Conservation (phyloP, 2,888 invertebrate species). For the Lagria hirta region DNA sequence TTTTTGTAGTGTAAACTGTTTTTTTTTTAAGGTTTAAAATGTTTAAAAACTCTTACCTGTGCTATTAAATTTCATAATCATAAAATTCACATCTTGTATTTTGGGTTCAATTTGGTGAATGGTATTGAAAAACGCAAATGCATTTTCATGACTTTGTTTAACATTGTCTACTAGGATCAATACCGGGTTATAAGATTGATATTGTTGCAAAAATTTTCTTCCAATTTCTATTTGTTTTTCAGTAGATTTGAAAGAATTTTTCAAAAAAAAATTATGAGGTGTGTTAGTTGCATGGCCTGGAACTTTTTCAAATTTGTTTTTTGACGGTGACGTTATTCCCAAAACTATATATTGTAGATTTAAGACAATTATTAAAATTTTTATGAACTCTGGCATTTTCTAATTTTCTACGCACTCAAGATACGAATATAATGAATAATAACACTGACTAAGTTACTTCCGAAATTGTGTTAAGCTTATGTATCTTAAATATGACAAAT, state of each 20-base stretch:
- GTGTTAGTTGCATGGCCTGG: neutral
- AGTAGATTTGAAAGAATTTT: neutral
- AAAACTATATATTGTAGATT: too few relatives aligned
- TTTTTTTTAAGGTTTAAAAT: too few relatives aligned
- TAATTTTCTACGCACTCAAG: conserved; percentile 1
- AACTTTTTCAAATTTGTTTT: conserved; percentile 1
- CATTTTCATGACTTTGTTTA: conserved; percentile 32
- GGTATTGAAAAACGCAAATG: conserved; percentile 35
- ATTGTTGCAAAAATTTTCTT: conserved; percentile 30
- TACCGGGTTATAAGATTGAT: conserved; percentile 34
- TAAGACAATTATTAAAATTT: conserved; percentile 5
- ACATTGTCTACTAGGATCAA: conserved; percentile 43
- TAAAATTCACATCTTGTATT: conserved; percentile 37
- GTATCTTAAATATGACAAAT: conserved; percentile 43
- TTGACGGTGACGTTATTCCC: too few relatives aligned
- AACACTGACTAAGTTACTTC: conserved; percentile 20
- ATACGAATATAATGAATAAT: conserved; percentile 1
- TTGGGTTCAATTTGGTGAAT: conserved; percentile 26
- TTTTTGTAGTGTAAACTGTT: too few relatives aligned
- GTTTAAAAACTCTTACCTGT: conserved; percentile 40
- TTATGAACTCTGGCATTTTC: conserved; percentile 14
- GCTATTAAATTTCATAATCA: conserved; percentile 44
- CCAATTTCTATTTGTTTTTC: conserved; percentile 25
- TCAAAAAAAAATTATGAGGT: neutral
- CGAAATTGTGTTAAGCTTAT: conserved; percentile 30